Base-by-base conservation (phyloP, 2,888 invertebrate genomes). In the Ophioninae sp. region DNA sequence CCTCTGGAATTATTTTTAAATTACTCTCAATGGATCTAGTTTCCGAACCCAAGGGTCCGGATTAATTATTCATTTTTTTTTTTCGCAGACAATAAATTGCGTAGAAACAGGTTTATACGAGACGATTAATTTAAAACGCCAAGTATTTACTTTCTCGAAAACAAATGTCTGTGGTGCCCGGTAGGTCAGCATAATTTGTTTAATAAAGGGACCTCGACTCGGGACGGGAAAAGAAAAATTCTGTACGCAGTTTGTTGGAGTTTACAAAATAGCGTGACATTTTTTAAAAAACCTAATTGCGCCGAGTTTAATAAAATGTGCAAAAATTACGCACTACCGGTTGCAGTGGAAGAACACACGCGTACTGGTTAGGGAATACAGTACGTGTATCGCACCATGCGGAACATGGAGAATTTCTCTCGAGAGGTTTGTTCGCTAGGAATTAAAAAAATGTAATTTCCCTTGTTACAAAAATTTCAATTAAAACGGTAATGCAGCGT, bases 391-490 rank as follows among this genome's bases (percentile, higher is more conserved):
- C 23, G 62, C 20, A 13, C 20, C 44, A 6, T 2, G 59, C 37
- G 37, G 20, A 76, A 76, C 57, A 39, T 37, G 39, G 37, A 44
- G 64, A 69, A 64, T 57, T 64, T 57, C 56, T 61, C 17, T 61
- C 17, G 41, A 41, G 67, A 62, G 41, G 30, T 76, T 59, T 76
- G 72, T 67, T 73, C 68, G 68, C 67, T 39, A 64, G 41, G 59
- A 65, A 64, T 61, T 77, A 75, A 80, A 72, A 50, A 80, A 83
- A 83, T 74, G 62, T 73, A 56, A 83, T 83, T 80, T 64, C 21
- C 44, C 80, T 83, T 64, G 80, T 80, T 83, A 77, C 64, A 69
- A 76, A 68, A 80, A 83, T 80, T 83, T 83, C 73, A 83, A 80
- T 83, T 83, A 69, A 67, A 73, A 75, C 50, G 59, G 67, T 59